Base-by-base conservation (phyloP, 2,888 invertebrate genomes). In the Trissolcus brochymenae region DNA sequence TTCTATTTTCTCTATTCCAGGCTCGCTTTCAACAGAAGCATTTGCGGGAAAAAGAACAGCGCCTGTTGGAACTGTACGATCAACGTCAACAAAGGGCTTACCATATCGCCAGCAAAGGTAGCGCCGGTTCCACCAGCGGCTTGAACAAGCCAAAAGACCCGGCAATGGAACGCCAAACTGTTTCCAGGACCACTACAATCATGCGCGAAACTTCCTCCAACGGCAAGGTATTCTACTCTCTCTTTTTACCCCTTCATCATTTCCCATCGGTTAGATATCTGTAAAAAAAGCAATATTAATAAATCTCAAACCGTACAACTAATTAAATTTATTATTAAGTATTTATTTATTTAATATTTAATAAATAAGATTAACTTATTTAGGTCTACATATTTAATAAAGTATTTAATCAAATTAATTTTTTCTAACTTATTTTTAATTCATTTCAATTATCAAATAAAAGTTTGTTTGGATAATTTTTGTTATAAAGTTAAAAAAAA, bases 11-110 rank as follows among this genome's bases (percentile, higher is more conserved):
- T 49, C 21, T 81, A 76, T 90, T 89, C 3, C 91, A 96, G 95
- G 95, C 95, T 79, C 92, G 94, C 75, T 95, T 95, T 89, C 95
- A 95, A 87, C 95, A 95, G 88, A 94, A 93, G 84, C 95, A 95
- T 84, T 91, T 94, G 88, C 93, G 94, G 86, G 95, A 95, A 87
- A 93, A 94, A 80, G 95, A 95, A 87, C 92, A 94, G 89, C 94
- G 94, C 84, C 92, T 95, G 73, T 90, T 94, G 43, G 92, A 93
- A 79, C 91, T 94, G 79, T 93, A 93, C 89, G 93, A 93, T 81
- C 92, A 92, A 67, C 93, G 93, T 81, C 93, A 94, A 83, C 92
- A 93, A 80, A 89, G 92, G 19, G 92, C 93, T 4, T 90, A 93
- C 80, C 93, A 93, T 81, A 90, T 91, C 50, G 91, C 92, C 49